A percentile compares a stretch with the other conserved stretches of the same genome.
Conservation (phyloP, 2,797 vertebrate genomes). For the Pempheris klunzingeri region DNA sequence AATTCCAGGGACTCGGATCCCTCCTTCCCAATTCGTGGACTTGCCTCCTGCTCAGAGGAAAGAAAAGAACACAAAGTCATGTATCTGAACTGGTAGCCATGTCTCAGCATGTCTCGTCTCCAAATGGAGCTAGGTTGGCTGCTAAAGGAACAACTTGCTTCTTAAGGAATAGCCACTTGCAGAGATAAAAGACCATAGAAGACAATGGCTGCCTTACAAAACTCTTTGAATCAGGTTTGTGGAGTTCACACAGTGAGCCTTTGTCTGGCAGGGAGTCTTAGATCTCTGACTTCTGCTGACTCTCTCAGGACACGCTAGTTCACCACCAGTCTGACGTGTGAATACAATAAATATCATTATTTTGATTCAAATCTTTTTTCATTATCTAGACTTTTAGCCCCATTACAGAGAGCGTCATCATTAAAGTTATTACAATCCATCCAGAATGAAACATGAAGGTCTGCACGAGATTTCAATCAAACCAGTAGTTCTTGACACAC, state of each 20-base stretch:
- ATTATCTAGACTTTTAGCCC: no score
- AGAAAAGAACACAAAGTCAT: neutral
- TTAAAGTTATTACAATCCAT: no score
- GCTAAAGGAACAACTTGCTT: neutral
- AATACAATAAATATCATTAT: neutral
- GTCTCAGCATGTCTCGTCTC: neutral
- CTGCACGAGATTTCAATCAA: no score
- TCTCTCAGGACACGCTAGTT: neutral
- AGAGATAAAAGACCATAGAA: conserved; percentile 21
- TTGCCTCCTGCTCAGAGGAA: conserved; percentile 88
- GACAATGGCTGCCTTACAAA: neutral
- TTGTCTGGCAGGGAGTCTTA: neutral
- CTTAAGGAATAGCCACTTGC: neutral
- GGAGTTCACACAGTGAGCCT: conserved; percentile 1
- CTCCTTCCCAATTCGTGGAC: conserved; percentile 93
- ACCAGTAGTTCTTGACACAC: no score
- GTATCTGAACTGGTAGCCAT: no score
- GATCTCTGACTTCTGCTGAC: neutral
- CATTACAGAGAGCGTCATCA: no score
- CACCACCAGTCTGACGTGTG: neutral
- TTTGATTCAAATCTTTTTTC: neutral
- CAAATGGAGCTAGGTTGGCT: neutral
- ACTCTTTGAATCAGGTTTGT: conserved; percentile 22
- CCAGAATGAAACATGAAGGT: no score
- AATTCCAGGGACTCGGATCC: conserved; percentile 91